phyloP scores from a whole-genome alignment of 92 coral and sea anemone genomes.

The Epizoanthus stellaris region DNA sequence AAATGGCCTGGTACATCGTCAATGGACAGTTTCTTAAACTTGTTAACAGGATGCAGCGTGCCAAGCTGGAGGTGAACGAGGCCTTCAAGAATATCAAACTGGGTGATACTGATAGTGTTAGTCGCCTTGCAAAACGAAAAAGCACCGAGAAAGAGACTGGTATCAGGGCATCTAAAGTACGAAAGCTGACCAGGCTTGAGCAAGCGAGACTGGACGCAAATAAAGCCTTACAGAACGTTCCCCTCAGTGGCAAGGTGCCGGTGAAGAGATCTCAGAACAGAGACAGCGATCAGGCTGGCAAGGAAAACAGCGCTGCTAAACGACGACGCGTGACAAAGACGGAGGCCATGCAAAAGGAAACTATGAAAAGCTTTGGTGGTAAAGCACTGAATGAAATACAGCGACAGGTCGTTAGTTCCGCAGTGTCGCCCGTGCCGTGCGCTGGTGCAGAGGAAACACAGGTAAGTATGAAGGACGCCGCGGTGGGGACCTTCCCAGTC shows the following conservation, averaged over 20 bases:
- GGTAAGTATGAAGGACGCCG: background rate
- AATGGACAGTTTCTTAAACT: background rate
- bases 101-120: constrained; percentile 60
- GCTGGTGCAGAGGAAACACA: background rate
- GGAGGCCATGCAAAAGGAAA: constrained; percentile 57
- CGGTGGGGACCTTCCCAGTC: background rate
- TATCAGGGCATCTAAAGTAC: constrained; percentile 14
- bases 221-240: constrained; percentile 68
- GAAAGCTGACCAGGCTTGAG: constrained; percentile 63
- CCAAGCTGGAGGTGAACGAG: constrained; percentile 76
- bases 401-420: background rate
- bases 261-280: constrained; percentile 16
- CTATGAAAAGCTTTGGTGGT: constrained; percentile 55
- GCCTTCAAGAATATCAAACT: constrained; percentile 63
- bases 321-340: constrained; percentile 55
- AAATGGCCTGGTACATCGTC: background rate
- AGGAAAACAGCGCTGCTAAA: constrained; percentile 22
- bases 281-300: background rate
- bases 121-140: constrained; percentile 39
- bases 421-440: background rate
- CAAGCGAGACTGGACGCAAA: constrained; percentile 66
- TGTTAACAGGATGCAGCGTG: constrained; percentile 69
- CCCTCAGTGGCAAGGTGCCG: constrained; percentile 38
- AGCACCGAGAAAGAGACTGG: background rate
- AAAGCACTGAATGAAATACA: constrained; percentile 42